A percentile compares a stretch with the other conserved stretches of the same genome.
phyloP scores from a whole-genome alignment of 2,888 invertebrate species.

The Mythimna lalbum region DNA sequence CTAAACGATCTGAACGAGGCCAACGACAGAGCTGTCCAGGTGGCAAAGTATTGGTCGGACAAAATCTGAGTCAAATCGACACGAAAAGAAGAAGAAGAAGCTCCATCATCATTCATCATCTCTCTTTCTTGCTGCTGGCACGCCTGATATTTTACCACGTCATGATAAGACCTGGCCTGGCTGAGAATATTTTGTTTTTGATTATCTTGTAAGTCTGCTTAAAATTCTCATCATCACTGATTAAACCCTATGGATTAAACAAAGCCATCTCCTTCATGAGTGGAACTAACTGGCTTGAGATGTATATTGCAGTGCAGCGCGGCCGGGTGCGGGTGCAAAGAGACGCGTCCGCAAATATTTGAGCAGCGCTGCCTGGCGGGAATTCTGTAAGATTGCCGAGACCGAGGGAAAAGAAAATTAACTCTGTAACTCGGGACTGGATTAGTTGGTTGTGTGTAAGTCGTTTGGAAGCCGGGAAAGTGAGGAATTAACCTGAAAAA shows the following conservation, averaged over 20 bases:
- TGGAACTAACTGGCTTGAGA: not conserved
- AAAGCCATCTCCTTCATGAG: not conserved
- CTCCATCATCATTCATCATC: no score
- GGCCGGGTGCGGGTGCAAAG: not conserved
- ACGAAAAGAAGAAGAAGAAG: no score
- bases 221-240: not conserved
- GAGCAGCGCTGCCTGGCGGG: slow-evolving; percentile 16
- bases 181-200: no score
- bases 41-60: no score
- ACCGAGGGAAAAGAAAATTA: slow-evolving; percentile 14
- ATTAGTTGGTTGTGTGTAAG: slow-evolving; percentile 7
- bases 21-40: no score
- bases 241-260: not conserved
- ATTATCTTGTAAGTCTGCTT: not conserved
- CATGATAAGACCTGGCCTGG: no score
- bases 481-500: not conserved
- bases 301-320: slow-evolving; percentile 3
- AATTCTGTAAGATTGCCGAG: slow-evolving; percentile 14
- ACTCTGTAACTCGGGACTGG: slow-evolving; percentile 14
- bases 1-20: no score
- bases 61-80: no score
- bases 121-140: no score
- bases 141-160: no score
- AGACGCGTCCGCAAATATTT: slow-evolving; percentile 43
- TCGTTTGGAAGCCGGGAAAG: not conserved